Percentiles rank a stretch among this genome's conserved stretches.
Conservation (phyloP, 1,140 invertebrate genomes). For the Drosophila murphyi region DNA sequence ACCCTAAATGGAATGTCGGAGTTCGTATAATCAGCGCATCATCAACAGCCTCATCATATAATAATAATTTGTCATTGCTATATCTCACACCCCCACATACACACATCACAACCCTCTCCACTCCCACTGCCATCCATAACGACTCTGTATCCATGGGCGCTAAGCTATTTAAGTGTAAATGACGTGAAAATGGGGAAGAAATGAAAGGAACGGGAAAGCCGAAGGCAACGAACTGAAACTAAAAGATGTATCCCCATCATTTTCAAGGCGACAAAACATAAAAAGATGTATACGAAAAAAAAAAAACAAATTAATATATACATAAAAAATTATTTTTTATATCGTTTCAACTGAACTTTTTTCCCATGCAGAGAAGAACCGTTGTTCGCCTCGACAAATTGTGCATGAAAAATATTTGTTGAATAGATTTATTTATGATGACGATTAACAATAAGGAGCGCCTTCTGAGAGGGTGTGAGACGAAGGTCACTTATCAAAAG, state of each 20-base stretch:
- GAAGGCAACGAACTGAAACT: constrained; percentile 31
- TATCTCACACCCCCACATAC: background rate
- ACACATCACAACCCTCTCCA: background rate
- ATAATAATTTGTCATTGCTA: constrained; percentile 48
- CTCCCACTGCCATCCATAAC: background rate
- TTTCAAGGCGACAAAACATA: constrained; percentile 51
- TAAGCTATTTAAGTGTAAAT: constrained; percentile 81
- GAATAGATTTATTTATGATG: constrained; percentile 72
- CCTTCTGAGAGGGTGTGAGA: constrained; percentile 9
- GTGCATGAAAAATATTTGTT: constrained; percentile 56
- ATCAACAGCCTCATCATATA: constrained; percentile 74
- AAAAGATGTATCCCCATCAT: constrained; percentile 41
- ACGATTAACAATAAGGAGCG: constrained; percentile 63
- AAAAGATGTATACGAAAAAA: constrained; percentile 30
- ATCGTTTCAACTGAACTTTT: constrained; percentile 39
- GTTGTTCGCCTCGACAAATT: constrained; percentile 53
- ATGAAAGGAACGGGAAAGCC: constrained; percentile 21
- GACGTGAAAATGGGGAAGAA: constrained; percentile 73
- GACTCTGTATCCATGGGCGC: constrained; percentile 53
- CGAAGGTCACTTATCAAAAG: constrained; percentile 48
- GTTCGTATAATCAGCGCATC: constrained; percentile 70
- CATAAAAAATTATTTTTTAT: constrained; percentile 61
- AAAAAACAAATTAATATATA: background rate
- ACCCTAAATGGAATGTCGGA: constrained; percentile 59
- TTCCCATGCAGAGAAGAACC: constrained; percentile 7